Base-by-base conservation (phyloP, 2,113 vertebrate genomes). In the Bujurquina vittata region DNA sequence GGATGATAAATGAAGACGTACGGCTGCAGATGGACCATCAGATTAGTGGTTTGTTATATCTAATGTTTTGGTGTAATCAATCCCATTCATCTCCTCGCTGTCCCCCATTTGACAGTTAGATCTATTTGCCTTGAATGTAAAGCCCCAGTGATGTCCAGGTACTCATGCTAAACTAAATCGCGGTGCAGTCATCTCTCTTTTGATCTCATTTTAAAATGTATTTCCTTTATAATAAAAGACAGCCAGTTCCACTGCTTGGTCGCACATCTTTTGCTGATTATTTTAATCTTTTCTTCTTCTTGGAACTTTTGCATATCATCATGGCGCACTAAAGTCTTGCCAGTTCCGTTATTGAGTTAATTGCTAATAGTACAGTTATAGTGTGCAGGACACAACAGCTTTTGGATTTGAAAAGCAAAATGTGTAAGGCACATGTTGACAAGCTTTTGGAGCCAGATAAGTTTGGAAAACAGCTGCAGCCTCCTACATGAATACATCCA, bases 1-100 rank as follows among this genome's bases (percentile, higher is more conserved):
- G 91, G 81, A 91, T 95, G 95, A 96, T 95, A 87, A 91, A 96
- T 95, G 94, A 95, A 95, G 95, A 96, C 92, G 91, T 92, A 95
- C 76, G 92, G 92, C 91, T 89, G 87, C 90, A 94, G 93, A 94
- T 91, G 86, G 93, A 94, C 93, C 93, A 93, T 92, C 89, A 95
- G 94, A 95, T 96, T 95, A 95, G 93, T 84, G 82, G 91, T 89
- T 88, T 81, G 90, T 88, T 91, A 87, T 92, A 94, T 94, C 92
- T 93, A 90, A 94, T 93, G 80, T 88, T 91, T 75, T 69, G 80
- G 75, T 92, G 93, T 93, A 96, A 96, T 95, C 95, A 94, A 94
- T 95, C 91, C 92, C 89, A 80, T 90, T 90, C 87, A 75, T 87
- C 80, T 90, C 80, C 57, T 79, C 65, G 54, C 83, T 83, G 78